Evolutionary conservation across 1,140 invertebrate species (phyloP).

Genomic region (Trinorchestia longiramus): DNA sequence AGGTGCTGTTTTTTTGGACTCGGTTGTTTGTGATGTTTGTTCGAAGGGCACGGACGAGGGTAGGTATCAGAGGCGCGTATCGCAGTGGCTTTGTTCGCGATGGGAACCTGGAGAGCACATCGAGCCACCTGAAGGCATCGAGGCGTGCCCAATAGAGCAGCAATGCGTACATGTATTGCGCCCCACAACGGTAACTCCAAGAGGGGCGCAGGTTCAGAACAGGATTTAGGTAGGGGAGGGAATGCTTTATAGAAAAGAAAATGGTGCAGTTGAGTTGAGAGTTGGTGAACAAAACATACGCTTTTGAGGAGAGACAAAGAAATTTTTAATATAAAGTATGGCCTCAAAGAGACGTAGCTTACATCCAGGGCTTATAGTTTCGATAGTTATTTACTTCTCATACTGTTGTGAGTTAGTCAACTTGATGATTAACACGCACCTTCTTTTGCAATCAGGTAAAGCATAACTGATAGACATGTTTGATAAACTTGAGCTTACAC

Average conservation of each 20-base stretch:
- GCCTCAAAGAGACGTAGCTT: not conserved
- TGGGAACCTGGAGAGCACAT: not conserved
- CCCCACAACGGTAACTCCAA: not conserved
- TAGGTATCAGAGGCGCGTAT: not conserved
- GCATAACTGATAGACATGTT: no score
- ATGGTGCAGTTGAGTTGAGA: not conserved
- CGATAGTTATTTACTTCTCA: not conserved
- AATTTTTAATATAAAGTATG: not conserved
- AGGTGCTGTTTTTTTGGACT: not conserved
- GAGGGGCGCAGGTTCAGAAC: not conserved
- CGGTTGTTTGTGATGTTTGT: conserved; percentile 11
- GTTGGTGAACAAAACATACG: not conserved
- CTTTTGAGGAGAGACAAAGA: not conserved
- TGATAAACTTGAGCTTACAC: no score
- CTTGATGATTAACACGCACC: not conserved
- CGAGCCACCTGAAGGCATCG: not conserved
- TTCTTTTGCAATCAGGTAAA: no score
- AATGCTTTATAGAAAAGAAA: not conserved
- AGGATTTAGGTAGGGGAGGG: not conserved
- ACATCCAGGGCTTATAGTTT: not conserved
- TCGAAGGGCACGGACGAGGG: conserved; percentile 26
- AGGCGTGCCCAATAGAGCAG: not conserved
- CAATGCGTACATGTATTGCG: not conserved
- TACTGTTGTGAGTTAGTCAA: not conserved
- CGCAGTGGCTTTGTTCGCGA: conserved; percentile 8